phyloP scores from a whole-genome alignment of 2,113 vertebrate genomes.

The Erinaceus europaeus region DNA sequence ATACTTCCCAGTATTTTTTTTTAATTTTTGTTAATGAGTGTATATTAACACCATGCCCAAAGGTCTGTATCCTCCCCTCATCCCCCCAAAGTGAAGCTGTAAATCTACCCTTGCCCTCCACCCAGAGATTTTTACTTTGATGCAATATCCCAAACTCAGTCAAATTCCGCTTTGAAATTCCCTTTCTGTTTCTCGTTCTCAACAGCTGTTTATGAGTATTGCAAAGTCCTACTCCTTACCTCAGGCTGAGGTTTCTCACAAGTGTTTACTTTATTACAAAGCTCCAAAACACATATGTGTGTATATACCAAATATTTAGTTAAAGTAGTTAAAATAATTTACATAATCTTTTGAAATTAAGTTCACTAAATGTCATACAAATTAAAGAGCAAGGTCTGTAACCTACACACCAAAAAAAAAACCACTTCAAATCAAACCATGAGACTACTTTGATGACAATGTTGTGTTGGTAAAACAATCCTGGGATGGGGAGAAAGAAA shows the following conservation, averaged over 20 bases:
- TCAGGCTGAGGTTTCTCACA: neutral
- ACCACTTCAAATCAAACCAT: neutral
- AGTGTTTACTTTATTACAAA: neutral
- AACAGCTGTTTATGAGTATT: no score
- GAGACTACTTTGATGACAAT: neutral
- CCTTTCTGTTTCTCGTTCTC: no score
- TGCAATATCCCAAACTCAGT: no score
- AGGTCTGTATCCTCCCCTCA: no score
- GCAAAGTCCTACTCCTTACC: neutral
- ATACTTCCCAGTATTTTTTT: neutral
- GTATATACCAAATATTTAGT: neutral
- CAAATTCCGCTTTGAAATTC: no score
- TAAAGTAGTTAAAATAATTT: neutral
- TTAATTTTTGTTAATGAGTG: no score
- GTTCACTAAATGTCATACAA: neutral
- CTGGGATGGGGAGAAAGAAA: neutral
- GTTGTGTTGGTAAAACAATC: neutral
- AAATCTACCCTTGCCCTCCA: no score
- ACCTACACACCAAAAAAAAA: neutral
- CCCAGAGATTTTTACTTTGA: no score
- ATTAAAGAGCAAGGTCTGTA: neutral
- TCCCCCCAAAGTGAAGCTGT: no score
- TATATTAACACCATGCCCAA: no score
- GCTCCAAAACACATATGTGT: neutral
- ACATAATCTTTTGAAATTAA: constrained; percentile 30